phyloP scores from a whole-genome alignment of 2,797 vertebrate species.

The Vireo griseus region DNA sequence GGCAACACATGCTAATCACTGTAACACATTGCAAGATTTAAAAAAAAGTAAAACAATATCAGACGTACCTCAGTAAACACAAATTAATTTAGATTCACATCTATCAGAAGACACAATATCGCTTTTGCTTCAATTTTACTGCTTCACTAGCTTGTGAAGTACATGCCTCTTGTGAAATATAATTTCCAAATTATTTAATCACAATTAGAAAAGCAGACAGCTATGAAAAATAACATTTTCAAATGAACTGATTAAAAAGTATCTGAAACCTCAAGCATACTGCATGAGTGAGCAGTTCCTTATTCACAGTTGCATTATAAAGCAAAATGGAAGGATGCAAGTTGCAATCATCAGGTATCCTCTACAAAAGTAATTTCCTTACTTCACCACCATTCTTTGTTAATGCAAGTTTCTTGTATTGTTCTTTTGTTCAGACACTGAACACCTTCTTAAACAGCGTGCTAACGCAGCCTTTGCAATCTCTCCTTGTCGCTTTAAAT shows the following conservation, averaged over 20 bases:
- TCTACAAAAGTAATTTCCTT: not conserved
- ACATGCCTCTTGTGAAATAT: not conserved
- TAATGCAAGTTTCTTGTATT: not conserved
- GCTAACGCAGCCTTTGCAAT: not conserved
- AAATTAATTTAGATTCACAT: not conserved
- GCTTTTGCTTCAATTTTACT: not conserved
- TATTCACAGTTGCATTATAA: not conserved
- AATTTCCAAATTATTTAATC: not conserved
- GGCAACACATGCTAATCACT: not conserved
- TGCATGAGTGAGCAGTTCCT: not conserved
- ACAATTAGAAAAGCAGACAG: not conserved
- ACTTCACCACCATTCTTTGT: not conserved
- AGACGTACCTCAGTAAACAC: rapidly evolving
- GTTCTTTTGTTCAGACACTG: not conserved
- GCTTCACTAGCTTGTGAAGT: not conserved
- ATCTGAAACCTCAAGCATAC: not conserved
- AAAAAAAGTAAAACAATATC: not conserved
- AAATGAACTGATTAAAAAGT: not conserved
- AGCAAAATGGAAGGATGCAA: not conserved
- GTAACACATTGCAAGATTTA: not conserved
- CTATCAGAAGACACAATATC: not conserved
- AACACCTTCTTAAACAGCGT: not conserved
- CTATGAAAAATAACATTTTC: not conserved
- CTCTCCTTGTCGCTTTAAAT: not conserved
- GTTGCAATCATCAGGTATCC: not conserved